These are phyloP conservation scores for Brienomyrus longianalis DNA, from an alignment of 2,113 vertebrate species.

Conservation along the genomic window DNA sequence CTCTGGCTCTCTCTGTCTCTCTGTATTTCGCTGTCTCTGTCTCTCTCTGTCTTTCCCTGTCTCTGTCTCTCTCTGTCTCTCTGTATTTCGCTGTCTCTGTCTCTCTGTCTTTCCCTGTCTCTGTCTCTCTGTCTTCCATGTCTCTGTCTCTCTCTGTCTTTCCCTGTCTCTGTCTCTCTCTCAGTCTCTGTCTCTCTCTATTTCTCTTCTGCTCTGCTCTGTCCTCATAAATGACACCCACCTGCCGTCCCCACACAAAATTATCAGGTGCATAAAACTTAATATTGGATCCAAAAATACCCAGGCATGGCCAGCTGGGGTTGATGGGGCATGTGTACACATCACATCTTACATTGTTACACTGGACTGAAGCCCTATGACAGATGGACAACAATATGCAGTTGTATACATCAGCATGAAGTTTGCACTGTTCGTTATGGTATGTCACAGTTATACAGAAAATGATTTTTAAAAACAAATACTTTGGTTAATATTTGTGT, in stretches of 20 bases:
- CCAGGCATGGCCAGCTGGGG: not conserved
- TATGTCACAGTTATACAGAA: not conserved
- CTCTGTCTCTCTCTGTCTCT: no score
- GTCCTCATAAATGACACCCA: not conserved
- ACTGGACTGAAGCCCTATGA: not conserved
- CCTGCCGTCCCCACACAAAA: not conserved
- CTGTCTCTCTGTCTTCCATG: not conserved
- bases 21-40: no score
- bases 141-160: not conserved
- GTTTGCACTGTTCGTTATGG: not conserved
- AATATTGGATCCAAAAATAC: not conserved
- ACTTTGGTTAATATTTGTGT: not conserved
- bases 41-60: no score
- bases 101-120: not conserved
- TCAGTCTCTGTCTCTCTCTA: not conserved
- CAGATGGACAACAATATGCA: not conserved
- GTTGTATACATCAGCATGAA: not conserved
- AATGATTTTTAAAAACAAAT: not conserved
- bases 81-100: no score
- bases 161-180: not conserved
- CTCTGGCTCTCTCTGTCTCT: no score
- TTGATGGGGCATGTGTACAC: not conserved
- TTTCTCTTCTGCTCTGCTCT: not conserved
- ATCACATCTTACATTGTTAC: not conserved
- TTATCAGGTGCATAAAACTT: not conserved